A percentile compares a stretch with the other conserved stretches of the same genome.
Conservation (phyloP, 2,113 vertebrate species). For the Bos indicus region DNA sequence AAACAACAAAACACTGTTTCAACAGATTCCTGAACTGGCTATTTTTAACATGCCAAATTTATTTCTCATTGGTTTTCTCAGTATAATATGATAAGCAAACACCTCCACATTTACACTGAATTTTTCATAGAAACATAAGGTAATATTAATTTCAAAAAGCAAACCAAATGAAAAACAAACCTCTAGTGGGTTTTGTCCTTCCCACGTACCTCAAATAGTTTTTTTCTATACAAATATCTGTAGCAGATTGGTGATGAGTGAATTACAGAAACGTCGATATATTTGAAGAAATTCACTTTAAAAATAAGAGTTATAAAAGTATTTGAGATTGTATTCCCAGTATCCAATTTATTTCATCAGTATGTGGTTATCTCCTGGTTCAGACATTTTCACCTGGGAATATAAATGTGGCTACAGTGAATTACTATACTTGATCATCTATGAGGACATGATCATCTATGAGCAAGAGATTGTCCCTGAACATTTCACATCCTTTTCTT, state of each 20-base stretch:
- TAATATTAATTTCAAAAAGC: not conserved
- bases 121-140: not conserved
- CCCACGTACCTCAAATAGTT: not conserved
- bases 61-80: not conserved
- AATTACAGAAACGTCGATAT: not conserved
- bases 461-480: not conserved
- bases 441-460: too few relatives aligned
- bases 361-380: not conserved
- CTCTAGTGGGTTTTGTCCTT: not conserved
- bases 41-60: not conserved
- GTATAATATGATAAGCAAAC: not conserved
- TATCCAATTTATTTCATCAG: not conserved
- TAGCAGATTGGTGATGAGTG: not conserved
- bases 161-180: not conserved
- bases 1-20: not conserved
- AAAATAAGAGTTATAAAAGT: not conserved
- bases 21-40: not conserved
- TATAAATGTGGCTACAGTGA: not conserved
- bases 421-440: not conserved
- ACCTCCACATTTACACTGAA: not conserved
- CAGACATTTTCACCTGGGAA: not conserved
- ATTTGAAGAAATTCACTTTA: not conserved
- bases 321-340: not conserved
- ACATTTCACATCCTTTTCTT: not conserved
- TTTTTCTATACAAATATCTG: not conserved